phyloP scores from a whole-genome alignment of 2,888 invertebrate genomes.

The Tholera decimalis region DNA sequence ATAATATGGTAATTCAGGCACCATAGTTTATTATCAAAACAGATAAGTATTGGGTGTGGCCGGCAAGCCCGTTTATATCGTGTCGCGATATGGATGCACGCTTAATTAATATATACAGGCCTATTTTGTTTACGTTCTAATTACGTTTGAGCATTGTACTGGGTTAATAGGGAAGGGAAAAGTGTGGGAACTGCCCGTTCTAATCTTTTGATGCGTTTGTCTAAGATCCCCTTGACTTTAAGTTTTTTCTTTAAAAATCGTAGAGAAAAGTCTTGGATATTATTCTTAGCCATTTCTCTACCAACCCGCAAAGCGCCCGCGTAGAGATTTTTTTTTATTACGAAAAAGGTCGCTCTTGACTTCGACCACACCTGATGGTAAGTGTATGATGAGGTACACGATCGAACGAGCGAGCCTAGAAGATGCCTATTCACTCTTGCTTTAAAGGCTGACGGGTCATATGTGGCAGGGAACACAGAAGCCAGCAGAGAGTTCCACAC shows the following conservation, averaged over 20 bases:
- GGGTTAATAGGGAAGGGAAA: conserved; percentile 4
- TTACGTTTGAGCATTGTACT: conserved; percentile 23
- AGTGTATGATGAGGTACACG: too few species aligned
- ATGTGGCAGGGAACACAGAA: too few species aligned
- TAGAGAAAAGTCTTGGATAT: too few species aligned
- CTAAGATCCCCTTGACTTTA: background rate
- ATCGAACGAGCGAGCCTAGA: too few species aligned
- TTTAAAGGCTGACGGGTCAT: too few species aligned
- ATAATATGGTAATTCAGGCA: conserved; percentile 70
- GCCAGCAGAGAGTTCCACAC: too few species aligned
- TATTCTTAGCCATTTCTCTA: too few species aligned
- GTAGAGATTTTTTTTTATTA: too few species aligned
- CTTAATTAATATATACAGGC: conserved; percentile 60
- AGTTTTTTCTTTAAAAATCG: background rate
- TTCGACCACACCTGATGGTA: too few species aligned
- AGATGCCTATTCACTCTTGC: too few species aligned
- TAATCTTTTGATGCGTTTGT: background rate
- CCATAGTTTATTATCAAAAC: conserved; percentile 65
- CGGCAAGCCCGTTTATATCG: conserved; percentile 72
- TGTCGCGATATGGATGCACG: conserved; percentile 65
- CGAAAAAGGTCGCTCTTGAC: too few species aligned
- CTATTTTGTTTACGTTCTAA: conserved; percentile 53
- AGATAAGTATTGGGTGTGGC: conserved; percentile 71
- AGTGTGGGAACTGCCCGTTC: conserved; percentile 27
- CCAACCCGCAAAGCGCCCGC: too few species aligned